Percentiles rank a stretch among this genome's conserved stretches.
These are phyloP conservation scores for Cyclopterus lumpus DNA, from an alignment of 2,797 vertebrate genomes.

Conservation along the genomic window DNA sequence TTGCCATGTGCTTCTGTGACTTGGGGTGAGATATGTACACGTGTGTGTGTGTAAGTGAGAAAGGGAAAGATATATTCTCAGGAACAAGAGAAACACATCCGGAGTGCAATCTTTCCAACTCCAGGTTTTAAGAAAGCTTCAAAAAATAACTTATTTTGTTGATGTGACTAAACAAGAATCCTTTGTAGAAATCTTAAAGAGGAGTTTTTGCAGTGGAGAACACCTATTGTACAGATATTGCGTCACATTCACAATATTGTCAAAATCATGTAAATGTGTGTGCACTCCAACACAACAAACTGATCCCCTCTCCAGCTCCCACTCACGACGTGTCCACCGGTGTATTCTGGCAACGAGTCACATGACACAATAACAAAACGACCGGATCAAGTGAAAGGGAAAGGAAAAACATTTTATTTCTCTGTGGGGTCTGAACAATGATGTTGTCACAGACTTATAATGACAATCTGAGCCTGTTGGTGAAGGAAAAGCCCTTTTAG, in stretches of 20 bases:
- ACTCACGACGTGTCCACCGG: background rate
- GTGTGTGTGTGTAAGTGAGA: slow-evolving; percentile 19
- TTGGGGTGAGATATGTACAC: slow-evolving; percentile 25
- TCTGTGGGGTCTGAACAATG: background rate
- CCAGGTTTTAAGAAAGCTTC: background rate
- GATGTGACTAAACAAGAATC: background rate
- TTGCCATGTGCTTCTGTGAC: slow-evolving; percentile 71
- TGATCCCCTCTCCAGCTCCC: background rate
- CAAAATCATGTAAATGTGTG: background rate
- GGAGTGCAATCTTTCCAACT: background rate
- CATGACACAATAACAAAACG: background rate
- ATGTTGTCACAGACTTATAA: background rate
- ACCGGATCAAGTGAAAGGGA: background rate
- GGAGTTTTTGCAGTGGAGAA: background rate
- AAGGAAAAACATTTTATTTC: background rate
- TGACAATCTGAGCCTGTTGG: background rate
- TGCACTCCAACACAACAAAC: background rate
- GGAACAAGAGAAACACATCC: slow-evolving; percentile 24
- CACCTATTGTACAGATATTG: background rate
- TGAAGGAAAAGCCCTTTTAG: background rate
- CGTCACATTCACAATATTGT: background rate
- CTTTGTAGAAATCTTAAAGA: background rate
- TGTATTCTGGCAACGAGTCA: background rate
- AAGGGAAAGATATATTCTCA: slow-evolving; percentile 23
- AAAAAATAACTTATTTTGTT: background rate